phyloP scores from a whole-genome alignment of 2,797 vertebrate genomes.

The Scyliorhinus canicula region DNA sequence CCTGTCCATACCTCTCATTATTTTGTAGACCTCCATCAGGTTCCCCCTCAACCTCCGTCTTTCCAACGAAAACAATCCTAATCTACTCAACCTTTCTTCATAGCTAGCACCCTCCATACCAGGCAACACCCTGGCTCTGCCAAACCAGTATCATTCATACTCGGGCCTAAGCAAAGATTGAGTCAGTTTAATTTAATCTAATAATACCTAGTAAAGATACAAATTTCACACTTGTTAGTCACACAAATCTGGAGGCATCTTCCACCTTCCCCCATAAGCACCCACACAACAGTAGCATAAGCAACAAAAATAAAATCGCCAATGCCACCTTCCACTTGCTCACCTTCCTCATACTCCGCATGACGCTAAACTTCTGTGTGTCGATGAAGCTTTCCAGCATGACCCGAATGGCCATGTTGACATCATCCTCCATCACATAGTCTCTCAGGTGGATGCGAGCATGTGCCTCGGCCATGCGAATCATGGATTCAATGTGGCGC shows the following conservation, averaged over 20 bases:
- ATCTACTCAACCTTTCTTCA: no score
- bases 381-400: conserved; percentile 99
- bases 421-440: conserved; percentile 89
- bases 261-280: neutral
- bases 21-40: no score
- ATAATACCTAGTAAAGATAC: neutral
- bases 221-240: neutral
- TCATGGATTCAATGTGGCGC: conserved; percentile 96
- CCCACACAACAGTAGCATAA: neutral
- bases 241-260: neutral
- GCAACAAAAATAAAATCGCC: neutral
- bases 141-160: neutral
- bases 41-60: no score
- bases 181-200: neutral
- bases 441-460: conserved; percentile 91
- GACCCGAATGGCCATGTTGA: conserved; percentile 97
- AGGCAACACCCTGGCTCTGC: no score
- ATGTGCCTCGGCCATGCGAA: conserved; percentile 94
- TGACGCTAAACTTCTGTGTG: conserved; percentile 96
- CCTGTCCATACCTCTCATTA: no score
- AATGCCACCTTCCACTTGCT: neutral
- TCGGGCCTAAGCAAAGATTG: neutral
- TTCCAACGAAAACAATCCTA: no score
- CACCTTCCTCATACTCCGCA: conserved; percentile 96
- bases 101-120: no score